A percentile compares a stretch with the other conserved stretches of the same genome.
Evolutionary conservation across 2,113 vertebrate species (phyloP).

Genomic region (Oncorhynchus nerka): DNA sequence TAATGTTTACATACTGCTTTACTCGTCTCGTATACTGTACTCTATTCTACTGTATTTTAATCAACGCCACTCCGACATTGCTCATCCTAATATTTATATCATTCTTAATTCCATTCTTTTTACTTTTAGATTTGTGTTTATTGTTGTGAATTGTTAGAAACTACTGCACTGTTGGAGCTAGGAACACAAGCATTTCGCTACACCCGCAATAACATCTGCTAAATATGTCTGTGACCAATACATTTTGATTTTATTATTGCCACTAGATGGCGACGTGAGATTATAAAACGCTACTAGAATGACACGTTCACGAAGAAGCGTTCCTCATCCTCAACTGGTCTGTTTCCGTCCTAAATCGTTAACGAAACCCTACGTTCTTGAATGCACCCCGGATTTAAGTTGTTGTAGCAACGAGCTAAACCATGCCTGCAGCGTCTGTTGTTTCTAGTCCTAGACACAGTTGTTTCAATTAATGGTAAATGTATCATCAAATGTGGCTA

Average conservation of each 20-base stretch:
- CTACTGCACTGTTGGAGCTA: no score
- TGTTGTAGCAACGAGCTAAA: slow-evolving; percentile 64
- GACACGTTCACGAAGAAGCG: not conserved
- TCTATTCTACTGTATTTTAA: not conserved
- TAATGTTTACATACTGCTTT: no score
- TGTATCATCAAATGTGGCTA: not conserved
- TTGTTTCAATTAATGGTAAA: not conserved
- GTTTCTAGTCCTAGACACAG: not conserved
- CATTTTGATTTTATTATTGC: not conserved
- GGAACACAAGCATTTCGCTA: no score
- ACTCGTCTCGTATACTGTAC: no score
- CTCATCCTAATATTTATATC: no score
- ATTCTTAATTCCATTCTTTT: no score
- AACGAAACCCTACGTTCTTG: not conserved
- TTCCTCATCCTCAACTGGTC: not conserved
- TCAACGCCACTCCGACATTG: no score
- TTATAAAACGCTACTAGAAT: no score
- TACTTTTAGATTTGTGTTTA: no score
- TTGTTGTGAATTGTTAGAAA: no score
- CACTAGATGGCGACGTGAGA: slow-evolving; percentile 28
- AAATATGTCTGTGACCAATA: no score
- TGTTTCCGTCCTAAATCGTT: not conserved
- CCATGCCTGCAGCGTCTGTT: not conserved
- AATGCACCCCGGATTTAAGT: slow-evolving; percentile 21
- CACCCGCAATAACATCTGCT: no score